These are phyloP conservation scores for Apodemus speciosus DNA, from an alignment of 2,113 vertebrate species.

Conservation along the genomic window DNA sequence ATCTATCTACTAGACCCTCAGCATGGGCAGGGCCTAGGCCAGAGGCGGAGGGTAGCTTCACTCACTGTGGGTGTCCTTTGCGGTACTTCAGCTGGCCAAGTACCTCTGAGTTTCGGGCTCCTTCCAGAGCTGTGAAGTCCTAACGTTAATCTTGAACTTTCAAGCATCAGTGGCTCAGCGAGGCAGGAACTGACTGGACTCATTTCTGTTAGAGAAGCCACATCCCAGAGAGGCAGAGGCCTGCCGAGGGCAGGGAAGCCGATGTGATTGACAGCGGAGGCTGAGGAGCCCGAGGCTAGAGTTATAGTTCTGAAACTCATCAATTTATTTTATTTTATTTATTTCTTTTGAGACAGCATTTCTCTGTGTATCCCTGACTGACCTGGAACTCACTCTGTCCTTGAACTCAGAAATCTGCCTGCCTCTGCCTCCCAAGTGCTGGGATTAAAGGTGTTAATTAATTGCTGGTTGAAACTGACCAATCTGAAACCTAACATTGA, in stretches of 20 bases:
- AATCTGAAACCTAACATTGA: neutral
- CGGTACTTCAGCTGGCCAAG: too few relatives aligned
- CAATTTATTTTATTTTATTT: neutral
- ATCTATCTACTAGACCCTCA: neutral
- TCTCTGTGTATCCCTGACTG: neutral
- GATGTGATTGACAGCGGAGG: neutral
- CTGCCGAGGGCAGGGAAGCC: fast-evolving
- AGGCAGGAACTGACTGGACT: neutral
- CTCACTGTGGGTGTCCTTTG: neutral
- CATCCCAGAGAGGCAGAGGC: neutral
- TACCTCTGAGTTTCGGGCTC: neutral
- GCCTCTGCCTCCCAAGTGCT: neutral
- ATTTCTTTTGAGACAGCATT: neutral
- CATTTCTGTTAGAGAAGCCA: neutral
- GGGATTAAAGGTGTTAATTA: neutral
- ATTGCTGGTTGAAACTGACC: neutral
- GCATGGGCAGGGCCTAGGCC: neutral
- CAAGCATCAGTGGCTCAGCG: too few relatives aligned
- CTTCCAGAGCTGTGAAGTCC: neutral
- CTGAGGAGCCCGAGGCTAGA: neutral
- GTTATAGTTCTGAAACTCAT: neutral
- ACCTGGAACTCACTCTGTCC: neutral
- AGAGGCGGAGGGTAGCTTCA: neutral
- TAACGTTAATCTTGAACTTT: neutral
- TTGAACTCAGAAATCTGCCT: neutral